Evolutionary conservation across 37 sponge, comb jelly and placozoan species (phyloP).

Genomic region (Bolinopsis microptera): DNA sequence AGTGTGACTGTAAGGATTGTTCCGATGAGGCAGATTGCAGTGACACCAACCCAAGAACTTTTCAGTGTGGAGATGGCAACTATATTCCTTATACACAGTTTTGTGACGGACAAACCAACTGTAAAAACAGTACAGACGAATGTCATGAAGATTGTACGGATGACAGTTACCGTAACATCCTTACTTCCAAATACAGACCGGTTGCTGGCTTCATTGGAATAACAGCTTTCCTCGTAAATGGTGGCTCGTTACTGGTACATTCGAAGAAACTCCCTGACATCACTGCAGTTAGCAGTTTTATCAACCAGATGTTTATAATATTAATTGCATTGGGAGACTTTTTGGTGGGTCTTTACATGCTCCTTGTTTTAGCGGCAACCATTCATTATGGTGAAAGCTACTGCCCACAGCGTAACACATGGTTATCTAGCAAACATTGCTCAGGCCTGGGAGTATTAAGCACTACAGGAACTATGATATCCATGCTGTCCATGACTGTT

Average conservation of each 20-base stretch:
- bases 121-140: background rate
- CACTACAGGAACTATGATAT: background rate
- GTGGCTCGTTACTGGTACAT: background rate
- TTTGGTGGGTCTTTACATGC: conserved; percentile 40
- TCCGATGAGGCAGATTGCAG: background rate
- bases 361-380: background rate
- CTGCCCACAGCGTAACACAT: background rate
- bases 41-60: background rate
- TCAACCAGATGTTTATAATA: conserved; percentile 9
- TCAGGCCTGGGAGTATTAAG: background rate
- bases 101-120: background rate
- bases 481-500: conserved; percentile 51
- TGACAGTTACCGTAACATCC: background rate
- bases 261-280: background rate
- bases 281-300: background rate
- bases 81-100: background rate
- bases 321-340: conserved; percentile 31
- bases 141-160: background rate
- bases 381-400: background rate
- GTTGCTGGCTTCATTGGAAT: conserved; percentile 17
- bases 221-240: background rate
- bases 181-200: background rate
- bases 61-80: conserved; percentile 6
- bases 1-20: background rate
- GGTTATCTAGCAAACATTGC: background rate